phyloP scores from a whole-genome alignment of 2,888 invertebrate genomes.

The Bimastos eiseni region DNA sequence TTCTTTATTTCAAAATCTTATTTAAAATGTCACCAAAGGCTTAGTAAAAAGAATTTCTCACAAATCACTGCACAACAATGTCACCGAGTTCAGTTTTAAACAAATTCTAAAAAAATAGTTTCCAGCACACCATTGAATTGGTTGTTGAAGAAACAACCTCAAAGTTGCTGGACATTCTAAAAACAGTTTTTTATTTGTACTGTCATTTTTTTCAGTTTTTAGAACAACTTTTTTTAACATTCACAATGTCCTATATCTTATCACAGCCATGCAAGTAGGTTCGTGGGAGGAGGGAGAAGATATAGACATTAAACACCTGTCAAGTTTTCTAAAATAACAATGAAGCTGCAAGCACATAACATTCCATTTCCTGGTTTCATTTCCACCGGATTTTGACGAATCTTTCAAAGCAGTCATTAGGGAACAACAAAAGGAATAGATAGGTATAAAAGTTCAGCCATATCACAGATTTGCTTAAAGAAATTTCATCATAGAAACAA shows the following conservation, averaged over 20 bases:
- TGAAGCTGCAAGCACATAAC: constrained; percentile 13
- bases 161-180: neutral
- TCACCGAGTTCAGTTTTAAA: constrained; percentile 14
- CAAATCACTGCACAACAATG: neutral
- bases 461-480: constrained; percentile 23
- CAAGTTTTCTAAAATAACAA: neutral
- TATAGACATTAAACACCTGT: neutral
- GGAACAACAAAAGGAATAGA: neutral
- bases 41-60: neutral
- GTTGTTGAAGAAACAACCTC: neutral
- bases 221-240: neutral
- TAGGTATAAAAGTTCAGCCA: neutral
- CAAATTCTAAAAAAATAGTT: constrained; percentile 15
- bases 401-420: neutral
- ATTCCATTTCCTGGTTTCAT: neutral
- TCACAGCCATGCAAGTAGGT: neutral
- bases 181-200: neutral
- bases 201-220: neutral
- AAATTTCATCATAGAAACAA: neutral
- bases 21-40: neutral
- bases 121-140: neutral
- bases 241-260: neutral
- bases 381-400: neutral
- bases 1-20: neutral
- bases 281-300: neutral